phyloP scores from a whole-genome alignment of 2,888 invertebrate genomes.

The Cyaniris semiargus region DNA sequence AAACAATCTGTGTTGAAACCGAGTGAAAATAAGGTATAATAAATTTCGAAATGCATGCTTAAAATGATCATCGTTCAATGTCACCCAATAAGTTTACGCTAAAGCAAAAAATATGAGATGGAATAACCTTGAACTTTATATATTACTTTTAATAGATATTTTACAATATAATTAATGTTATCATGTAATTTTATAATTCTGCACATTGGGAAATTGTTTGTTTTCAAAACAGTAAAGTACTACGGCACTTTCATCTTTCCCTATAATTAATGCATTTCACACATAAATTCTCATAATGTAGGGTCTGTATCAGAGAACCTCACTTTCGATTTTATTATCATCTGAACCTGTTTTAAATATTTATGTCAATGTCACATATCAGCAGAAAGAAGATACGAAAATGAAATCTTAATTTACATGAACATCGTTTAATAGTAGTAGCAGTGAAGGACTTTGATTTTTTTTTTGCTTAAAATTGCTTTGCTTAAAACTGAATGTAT shows the following conservation, averaged over 20 bases:
- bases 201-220: neutral
- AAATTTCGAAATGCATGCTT: neutral
- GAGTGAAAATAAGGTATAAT: no score
- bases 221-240: neutral
- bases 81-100: neutral
- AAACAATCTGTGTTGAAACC: no score
- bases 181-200: neutral
- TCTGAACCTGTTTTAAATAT: conserved; percentile 61
- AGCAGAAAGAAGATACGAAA: conserved; percentile 57
- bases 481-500: neutral
- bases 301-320: conserved; percentile 40
- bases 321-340: conserved; percentile 58
- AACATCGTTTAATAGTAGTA: conserved; percentile 38
- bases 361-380: conserved; percentile 71
- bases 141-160: neutral
- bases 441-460: conserved; percentile 36
- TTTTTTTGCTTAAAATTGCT: conserved; percentile 20
- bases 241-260: neutral
- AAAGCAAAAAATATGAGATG: neutral
- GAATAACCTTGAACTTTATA: conserved; percentile 1
- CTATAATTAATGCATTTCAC: conserved; percentile 6
- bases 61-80: neutral
- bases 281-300: conserved; percentile 22
- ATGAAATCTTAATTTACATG: conserved; percentile 45
- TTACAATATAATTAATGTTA: neutral